Evolutionary conservation across 2,888 invertebrate genomes (phyloP).

Genomic region (Alcis repandata): DNA sequence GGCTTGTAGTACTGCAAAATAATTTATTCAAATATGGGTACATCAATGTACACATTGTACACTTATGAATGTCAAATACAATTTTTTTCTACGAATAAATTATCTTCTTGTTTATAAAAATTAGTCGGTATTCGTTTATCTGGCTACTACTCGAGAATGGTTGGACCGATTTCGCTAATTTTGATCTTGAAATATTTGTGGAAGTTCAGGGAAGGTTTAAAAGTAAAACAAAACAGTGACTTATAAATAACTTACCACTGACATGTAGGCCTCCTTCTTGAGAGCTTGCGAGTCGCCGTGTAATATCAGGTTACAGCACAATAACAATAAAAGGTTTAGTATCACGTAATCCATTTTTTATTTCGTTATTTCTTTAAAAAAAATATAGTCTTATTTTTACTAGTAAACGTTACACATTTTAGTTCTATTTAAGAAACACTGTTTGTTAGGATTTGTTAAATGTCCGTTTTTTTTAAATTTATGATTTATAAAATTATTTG

Average conservation of each 20-base stretch:
- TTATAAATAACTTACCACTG: conserved; percentile 70
- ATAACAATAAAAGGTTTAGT: conserved; percentile 35
- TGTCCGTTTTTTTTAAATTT: neutral
- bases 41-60: too few relatives aligned
- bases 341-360: conserved; percentile 31
- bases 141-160: too few relatives aligned
- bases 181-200: too few relatives aligned
- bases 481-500: neutral
- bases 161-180: too few relatives aligned
- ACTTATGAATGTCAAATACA: too few relatives aligned
- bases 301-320: conserved; percentile 49
- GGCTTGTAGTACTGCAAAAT: too few relatives aligned
- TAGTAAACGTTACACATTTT: neutral
- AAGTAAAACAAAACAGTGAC: too few relatives aligned
- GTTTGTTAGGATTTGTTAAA: neutral
- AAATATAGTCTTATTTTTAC: neutral
- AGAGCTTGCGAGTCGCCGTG: conserved; percentile 52
- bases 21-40: too few relatives aligned
- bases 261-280: conserved; percentile 55
- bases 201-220: too few relatives aligned
- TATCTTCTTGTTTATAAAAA: too few relatives aligned
- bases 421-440: neutral
- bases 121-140: too few relatives aligned
- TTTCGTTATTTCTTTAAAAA: neutral
- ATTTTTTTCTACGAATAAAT: too few relatives aligned